These are phyloP conservation scores for Drosophila subsilvestris DNA, from an alignment of 2,888 invertebrate genomes.

Conservation along the genomic window DNA sequence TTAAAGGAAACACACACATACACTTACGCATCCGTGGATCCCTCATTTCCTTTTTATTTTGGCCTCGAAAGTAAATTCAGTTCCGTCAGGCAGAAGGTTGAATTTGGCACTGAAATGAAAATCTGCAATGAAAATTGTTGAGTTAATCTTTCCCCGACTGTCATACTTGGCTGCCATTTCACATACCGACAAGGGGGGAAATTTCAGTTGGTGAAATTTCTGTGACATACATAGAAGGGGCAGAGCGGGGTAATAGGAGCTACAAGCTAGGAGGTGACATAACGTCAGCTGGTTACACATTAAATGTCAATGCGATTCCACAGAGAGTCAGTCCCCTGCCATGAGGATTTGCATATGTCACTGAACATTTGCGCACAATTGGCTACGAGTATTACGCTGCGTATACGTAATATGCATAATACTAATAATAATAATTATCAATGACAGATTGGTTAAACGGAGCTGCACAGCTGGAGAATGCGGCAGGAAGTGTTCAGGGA, in stretches of 20 bases:
- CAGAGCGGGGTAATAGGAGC: conserved; percentile 1
- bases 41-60: conserved; percentile 16
- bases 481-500: neutral
- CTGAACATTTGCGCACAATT: conserved; percentile 19
- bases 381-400: conserved; percentile 36
- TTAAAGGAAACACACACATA: conserved; percentile 10
- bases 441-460: conserved; percentile 26
- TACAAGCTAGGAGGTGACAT: conserved; percentile 22
- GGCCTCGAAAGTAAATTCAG: neutral
- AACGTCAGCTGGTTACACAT: conserved; percentile 38
- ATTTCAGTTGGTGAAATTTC: conserved; percentile 29
- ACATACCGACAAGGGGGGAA: conserved; percentile 15
- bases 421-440: conserved; percentile 20
- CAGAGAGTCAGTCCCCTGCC: conserved; percentile 4
- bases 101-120: conserved; percentile 8
- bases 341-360: conserved; percentile 39
- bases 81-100: conserved; percentile 5
- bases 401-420: conserved; percentile 45
- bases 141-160: conserved; percentile 35
- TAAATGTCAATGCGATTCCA: conserved; percentile 31
- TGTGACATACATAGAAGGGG: conserved; percentile 12
- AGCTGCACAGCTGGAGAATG: conserved; percentile 3
- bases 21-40: neutral
- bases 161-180: conserved; percentile 34
- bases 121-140: conserved; percentile 33